phyloP scores from a whole-genome alignment of 2,888 invertebrate species.

The Ochropleura plecta region DNA sequence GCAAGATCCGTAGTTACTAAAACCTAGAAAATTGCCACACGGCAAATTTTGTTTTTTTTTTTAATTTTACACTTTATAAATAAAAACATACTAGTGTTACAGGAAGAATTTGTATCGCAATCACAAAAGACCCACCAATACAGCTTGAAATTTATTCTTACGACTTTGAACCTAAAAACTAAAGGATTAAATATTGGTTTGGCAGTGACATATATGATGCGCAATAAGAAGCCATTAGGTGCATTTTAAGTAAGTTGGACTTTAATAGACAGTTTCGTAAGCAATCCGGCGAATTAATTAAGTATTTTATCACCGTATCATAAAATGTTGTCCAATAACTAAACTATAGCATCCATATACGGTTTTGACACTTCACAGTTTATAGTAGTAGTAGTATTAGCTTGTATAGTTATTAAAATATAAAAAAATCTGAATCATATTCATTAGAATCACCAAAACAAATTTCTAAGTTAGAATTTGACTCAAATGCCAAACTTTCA shows the following conservation, averaged over 20 bases:
- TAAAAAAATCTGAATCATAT: too few species aligned
- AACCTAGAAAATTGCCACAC: neutral
- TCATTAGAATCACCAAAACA: too few species aligned
- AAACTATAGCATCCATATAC: neutral
- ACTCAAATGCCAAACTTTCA: too few species aligned
- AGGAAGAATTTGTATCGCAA: neutral
- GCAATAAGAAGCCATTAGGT: neutral
- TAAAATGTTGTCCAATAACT: neutral
- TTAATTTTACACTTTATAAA: neutral
- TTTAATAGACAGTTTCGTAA: neutral
- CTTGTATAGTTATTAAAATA: too few species aligned
- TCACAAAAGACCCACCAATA: too few species aligned
- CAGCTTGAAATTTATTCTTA: neutral
- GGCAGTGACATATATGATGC: neutral
- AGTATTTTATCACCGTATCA: neutral
- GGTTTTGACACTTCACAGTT: too few species aligned
- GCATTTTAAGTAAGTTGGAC: neutral
- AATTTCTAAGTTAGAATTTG: too few species aligned
- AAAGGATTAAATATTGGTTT: neutral
- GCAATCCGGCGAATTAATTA: neutral
- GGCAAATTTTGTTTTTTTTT: neutral
- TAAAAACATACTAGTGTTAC: neutral
- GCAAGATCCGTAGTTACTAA: too few species aligned
- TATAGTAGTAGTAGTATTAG: too few species aligned
- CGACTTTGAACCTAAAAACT: neutral